Base-by-base conservation (phyloP, 2,113 vertebrate species). In the Phoenicopterus ruber region DNA sequence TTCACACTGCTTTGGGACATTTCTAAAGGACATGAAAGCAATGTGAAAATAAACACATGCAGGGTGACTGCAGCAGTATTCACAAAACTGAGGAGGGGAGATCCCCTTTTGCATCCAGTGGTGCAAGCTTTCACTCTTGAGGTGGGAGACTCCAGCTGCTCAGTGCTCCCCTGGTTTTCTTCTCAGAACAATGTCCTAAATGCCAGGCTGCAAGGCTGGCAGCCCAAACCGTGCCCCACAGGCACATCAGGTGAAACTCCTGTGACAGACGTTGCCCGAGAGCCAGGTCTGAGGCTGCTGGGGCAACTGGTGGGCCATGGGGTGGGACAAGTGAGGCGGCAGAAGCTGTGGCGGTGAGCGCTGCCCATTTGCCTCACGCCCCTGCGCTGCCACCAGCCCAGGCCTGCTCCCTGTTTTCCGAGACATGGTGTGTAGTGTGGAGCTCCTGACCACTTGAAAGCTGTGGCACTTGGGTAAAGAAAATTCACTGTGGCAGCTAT, bases 261-360 rank as follows among this genome's bases (percentile, higher is more conserved):
- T 65, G 38, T 5, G 4, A 7, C 44, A 25, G 10, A 67, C 8
- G 1, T 32, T 76, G 67, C 54, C 81, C 47, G 52, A 73, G 72
- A 93, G n/a, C 28, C 82, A 71, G 47, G 76, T 54, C 50, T 28
- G 82, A 66, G 46, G 52, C 40, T 85, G 28, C 49, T 70, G 40
- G 40, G 49, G 29, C 71, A 58, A 14, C 36, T 21, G 79, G 32
- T 59, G 21, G 3, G 0, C 38, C 1, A 0, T 46, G 7, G 19
- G 17, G 17, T 62, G 25, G n/a, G 42, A 76, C 38, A 46, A 38
- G 28, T 74, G 18, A 71, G 80, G 54, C 4, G 49, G 71, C 42
- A 88, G 50, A 81, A 74, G 42, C 38, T 79, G 34, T 38, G 47
- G 34, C n/a, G 40, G 14, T 49, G 31, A 58, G 42, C 66, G 11